Percentiles rank a stretch among this genome's conserved stretches.
Conservation (phyloP, 1,140 invertebrate species). For the Vollenhovia emeryi region DNA sequence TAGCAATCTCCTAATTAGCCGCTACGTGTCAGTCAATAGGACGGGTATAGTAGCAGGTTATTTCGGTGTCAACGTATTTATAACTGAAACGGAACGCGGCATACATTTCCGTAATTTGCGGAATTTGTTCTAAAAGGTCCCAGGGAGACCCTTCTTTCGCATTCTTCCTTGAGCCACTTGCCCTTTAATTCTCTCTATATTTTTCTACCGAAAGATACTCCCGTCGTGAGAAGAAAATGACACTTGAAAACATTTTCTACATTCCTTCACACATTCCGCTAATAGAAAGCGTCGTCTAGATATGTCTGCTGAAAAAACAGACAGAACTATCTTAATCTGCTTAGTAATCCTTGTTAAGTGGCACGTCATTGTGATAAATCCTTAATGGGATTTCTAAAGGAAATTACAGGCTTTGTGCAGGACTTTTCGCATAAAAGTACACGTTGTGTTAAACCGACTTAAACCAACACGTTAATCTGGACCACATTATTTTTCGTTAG, state of each 20-base stretch:
- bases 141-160: background rate
- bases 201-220: background rate
- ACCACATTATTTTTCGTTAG: slow-evolving; percentile 17
- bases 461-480: background rate
- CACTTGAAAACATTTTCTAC: background rate
- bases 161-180: background rate
- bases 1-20: slow-evolving; percentile 49
- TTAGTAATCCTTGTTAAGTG: background rate
- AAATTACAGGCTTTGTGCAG: background rate
- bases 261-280: background rate
- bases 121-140: background rate
- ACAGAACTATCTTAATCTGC: background rate
- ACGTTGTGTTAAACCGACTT: background rate
- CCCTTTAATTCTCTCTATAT: background rate
- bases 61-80: slow-evolving; percentile 31
- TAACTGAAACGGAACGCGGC: background rate
- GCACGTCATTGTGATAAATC: background rate
- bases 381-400: background rate
- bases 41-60: background rate
- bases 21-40: slow-evolving; percentile 42
- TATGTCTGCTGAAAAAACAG: background rate
- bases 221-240: background rate
- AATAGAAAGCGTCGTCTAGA: background rate
- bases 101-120: background rate
- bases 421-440: background rate